Percentiles rank a stretch among this genome's conserved stretches.
Conservation (phyloP, 2,888 invertebrate species). For the Laspeyria flexula region DNA sequence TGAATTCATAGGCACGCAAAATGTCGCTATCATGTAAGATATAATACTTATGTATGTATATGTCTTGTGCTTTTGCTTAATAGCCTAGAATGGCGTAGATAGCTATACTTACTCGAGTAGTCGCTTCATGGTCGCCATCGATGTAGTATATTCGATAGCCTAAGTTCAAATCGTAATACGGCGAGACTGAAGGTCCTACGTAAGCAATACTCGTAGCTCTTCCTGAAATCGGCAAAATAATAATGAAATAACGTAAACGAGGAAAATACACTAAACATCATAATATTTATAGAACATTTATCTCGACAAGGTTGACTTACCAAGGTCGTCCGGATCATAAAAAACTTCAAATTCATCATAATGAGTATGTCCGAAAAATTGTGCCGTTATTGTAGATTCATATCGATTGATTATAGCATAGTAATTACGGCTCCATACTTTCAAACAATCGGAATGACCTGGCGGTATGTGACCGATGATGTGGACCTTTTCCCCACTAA, state of each 20-base stretch:
- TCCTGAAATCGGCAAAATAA: conserved; percentile 68
- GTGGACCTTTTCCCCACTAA: conserved; percentile 97
- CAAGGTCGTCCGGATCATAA: conserved; percentile 93
- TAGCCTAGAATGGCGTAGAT: too few relatives aligned
- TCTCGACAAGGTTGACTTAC: conserved; percentile 70
- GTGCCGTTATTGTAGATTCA: conserved; percentile 95
- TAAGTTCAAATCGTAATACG: conserved; percentile 96
- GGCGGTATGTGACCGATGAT: conserved; percentile 99
- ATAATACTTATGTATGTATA: too few relatives aligned
- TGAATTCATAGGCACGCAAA: too few relatives aligned
- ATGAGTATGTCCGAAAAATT: conserved; percentile 98
- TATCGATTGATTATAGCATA: conserved; percentile 95
- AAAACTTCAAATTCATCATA: conserved; percentile 97
- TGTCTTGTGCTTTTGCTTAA: too few relatives aligned
- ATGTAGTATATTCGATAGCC: conserved; percentile 98
- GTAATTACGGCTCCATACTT: conserved; percentile 98
- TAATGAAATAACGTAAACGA: background rate
- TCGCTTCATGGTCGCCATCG: conserved; percentile 95
- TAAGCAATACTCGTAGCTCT: conserved; percentile 95
- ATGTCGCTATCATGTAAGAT: too few relatives aligned
- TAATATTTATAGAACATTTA: conserved; percentile 11
- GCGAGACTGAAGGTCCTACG: conserved; percentile 97
- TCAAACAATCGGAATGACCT: conserved; percentile 96
- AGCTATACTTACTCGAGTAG: conserved; percentile 88
- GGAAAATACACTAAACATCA: background rate